Evolutionary conservation across 2,113 vertebrate species (phyloP), one percentile per base, ranked within the genome.

Genomic region (Muntiacus muntjak): DNA sequence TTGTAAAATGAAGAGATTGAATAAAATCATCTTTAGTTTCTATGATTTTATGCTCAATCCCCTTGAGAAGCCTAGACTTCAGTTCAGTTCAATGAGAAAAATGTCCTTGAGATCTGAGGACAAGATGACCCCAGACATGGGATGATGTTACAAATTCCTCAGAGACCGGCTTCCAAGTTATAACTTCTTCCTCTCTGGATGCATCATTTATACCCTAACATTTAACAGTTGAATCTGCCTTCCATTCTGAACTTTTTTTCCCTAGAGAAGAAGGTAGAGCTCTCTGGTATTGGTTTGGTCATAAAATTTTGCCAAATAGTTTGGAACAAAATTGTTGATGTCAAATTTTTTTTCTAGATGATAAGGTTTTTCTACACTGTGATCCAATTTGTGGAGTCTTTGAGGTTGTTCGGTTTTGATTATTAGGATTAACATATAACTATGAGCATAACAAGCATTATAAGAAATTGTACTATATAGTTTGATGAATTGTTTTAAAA

Each of bases 111-210:
- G 71, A 95, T 96, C 21, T 71, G 89, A 96, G 95, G 90, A 97
- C 98, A 97, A 30, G 95, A 95, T 98, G 98, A 97, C 96, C 97
- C 96, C 71, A 94, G 67, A 81, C 30, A 15, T 0, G 85, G 36
- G 85, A 60, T 10, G 74, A 84, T 97, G 95, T 98, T 95, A 90
- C 83, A 97, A 89, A 43, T 91, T 91, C 67, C 94, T 96, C 92
- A 62, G 47, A 58, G 78, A 64, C 78, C 30, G 30, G 21, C 54
- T 83, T 52, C 71, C 78, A 89, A 81, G 71, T n/a, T 47, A 36
- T 88, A 25, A 47, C 30, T 60, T 88, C 60, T 36, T 87, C 60
- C 25, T 91, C 43, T 83, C 55, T 86, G 76, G 76, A 50, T 26
- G 54, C 45, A 84, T 58, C 5, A 47, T 62, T 95, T 74, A 33